Percentiles rank a stretch among this genome's conserved stretches.
Conservation (phyloP, 2,888 invertebrate species). For the Sceliomorpha sp. region DNA sequence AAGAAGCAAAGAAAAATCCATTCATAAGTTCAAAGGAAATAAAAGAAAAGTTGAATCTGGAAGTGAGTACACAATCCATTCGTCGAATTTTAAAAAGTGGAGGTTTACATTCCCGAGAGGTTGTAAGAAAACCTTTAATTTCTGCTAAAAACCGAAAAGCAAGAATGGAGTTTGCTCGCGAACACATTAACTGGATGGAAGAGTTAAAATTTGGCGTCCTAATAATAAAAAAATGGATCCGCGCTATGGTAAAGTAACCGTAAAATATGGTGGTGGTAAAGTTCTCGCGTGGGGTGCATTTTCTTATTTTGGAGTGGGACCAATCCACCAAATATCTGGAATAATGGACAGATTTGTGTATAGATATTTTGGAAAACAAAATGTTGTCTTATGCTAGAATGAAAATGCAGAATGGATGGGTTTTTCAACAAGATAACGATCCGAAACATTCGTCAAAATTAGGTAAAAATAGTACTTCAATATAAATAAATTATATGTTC, state of each 20-base stretch:
- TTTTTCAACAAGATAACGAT: slow-evolving; percentile 7
- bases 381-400: not conserved
- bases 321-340: no score
- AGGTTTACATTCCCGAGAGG: slow-evolving; percentile 9
- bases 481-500: no score
- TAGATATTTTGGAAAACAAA: slow-evolving; percentile 5
- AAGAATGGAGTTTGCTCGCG: no score
- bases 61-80: slow-evolving; percentile 9
- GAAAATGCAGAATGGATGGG: not conserved
- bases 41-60: slow-evolving; percentile 9
- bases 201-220: slow-evolving; percentile 15
- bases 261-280: slow-evolving; percentile 1
- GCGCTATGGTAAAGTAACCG: not conserved
- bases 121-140: slow-evolving; percentile 12
- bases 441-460: no score
- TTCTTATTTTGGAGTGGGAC: not conserved
- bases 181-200: slow-evolving; percentile 18
- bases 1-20: slow-evolving; percentile 10
- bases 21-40: slow-evolving; percentile 10
- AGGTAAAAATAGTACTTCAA: no score
- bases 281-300: not conserved
- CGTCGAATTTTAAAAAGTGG: slow-evolving; percentile 1
- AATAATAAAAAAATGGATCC: slow-evolving; percentile 8
- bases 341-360: not conserved
- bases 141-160: slow-evolving; percentile 12